These are phyloP conservation scores for Mola mola DNA, from an alignment of 2,113 vertebrate genomes.

Conservation along the genomic window DNA sequence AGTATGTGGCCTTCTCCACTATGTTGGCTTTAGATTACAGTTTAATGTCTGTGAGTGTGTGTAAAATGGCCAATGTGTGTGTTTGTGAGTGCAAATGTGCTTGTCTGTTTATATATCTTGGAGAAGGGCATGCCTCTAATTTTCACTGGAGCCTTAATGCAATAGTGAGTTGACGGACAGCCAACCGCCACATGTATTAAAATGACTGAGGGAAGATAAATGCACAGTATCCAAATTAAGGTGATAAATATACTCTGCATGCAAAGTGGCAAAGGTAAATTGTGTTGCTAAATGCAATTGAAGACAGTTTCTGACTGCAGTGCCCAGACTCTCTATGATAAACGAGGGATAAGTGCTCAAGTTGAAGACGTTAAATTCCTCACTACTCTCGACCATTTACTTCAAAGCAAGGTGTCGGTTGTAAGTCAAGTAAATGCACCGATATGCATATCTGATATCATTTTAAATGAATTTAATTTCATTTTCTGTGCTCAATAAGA, in stretches of 20 bases:
- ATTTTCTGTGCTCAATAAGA: constrained; percentile 48
- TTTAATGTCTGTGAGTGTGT: no score
- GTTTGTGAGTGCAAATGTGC: constrained; percentile 28
- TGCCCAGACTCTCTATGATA: constrained; percentile 62
- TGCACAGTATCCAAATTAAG: constrained; percentile 60
- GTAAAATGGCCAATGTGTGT: no score
- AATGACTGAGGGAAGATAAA: constrained; percentile 71
- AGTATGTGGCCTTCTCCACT: no score
- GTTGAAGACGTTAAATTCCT: constrained; percentile 50
- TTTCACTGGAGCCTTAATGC: constrained; percentile 63
- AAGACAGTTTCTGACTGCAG: constrained; percentile 60
- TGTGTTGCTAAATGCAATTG: constrained; percentile 64
- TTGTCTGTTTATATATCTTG: constrained; percentile 26
- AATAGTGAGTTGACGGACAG: constrained; percentile 61
- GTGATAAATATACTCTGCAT: constrained; percentile 74
- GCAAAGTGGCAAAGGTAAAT: constrained; percentile 77
- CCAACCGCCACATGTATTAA: constrained; percentile 59
- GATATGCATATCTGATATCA: constrained; percentile 45
- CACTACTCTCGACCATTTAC: constrained; percentile 61
- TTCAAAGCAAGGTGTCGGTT: constrained; percentile 14
- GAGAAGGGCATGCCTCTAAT: constrained; percentile 47
- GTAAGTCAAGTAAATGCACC: constrained; percentile 70
- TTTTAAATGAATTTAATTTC: no score
- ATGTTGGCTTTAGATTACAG: no score
- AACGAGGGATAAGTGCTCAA: constrained; percentile 71